These are phyloP conservation scores for Apistogramma diplotaenia DNA, from an alignment of 2,113 vertebrate genomes.

Conservation along the genomic window DNA sequence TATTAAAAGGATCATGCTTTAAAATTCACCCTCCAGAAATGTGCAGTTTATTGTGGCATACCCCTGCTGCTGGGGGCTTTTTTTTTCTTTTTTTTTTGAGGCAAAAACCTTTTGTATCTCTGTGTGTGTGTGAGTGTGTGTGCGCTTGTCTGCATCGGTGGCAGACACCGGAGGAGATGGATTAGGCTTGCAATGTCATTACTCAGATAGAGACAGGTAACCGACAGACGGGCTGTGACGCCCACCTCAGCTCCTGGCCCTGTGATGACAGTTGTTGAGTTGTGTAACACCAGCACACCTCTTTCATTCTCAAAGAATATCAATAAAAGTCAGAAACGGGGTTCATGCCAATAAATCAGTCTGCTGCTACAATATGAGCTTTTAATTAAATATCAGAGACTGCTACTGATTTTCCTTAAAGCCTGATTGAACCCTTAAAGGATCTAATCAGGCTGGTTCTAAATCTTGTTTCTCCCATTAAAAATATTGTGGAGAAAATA, in stretches of 20 bases:
- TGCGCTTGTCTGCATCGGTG: constrained; percentile 18
- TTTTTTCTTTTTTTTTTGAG: too few species aligned
- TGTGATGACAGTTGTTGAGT: constrained; percentile 35
- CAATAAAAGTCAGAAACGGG: constrained; percentile 25
- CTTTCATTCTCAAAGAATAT: constrained; percentile 28
- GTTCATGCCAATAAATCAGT: constrained; percentile 6
- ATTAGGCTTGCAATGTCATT: constrained; percentile 50
- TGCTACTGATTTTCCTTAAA: not conserved
- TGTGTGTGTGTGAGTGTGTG: not conserved
- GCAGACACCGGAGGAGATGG: constrained; percentile 40
- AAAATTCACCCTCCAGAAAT: not conserved
- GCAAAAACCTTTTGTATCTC: not conserved
- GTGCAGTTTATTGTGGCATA: not conserved
- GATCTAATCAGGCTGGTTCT: not conserved
- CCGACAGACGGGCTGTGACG: constrained; percentile 9
- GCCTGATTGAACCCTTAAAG: not conserved
- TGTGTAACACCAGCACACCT: constrained; percentile 29
- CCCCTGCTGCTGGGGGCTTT: not conserved
- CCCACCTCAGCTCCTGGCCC: constrained; percentile 44
- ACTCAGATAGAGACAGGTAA: constrained; percentile 41
- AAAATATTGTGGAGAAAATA: fast-evolving
- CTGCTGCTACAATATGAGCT: not conserved
- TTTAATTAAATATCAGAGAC: constrained; percentile 13
- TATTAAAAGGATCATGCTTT: not conserved
- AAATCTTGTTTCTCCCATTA: not conserved